Percentiles rank a stretch among this genome's conserved stretches.
Evolutionary conservation across 2,888 invertebrate species (phyloP).

Genomic region (Scaptomyza tumidula): DNA sequence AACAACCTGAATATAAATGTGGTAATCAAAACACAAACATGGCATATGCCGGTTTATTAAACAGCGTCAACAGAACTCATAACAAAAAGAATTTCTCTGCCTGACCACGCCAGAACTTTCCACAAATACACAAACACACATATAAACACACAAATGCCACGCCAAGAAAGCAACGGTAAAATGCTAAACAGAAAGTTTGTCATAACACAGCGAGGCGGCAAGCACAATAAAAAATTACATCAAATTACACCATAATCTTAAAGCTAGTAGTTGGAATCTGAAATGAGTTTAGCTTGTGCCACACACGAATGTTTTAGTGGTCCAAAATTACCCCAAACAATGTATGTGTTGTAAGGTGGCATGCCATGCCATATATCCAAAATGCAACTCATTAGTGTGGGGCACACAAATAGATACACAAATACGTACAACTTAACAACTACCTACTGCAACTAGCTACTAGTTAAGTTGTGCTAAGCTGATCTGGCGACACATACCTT

Average conservation of each 20-base stretch:
- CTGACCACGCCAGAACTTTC: constrained; percentile 55
- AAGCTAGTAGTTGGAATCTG: constrained; percentile 16
- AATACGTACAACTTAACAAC: constrained; percentile 19
- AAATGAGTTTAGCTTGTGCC: constrained; percentile 22
- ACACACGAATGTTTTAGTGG: constrained; percentile 19
- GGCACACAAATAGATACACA: constrained; percentile 31
- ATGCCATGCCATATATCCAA: constrained; percentile 31
- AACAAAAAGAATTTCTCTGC: constrained; percentile 32
- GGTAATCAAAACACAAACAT: constrained; percentile 63
- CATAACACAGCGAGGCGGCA: constrained; percentile 24
- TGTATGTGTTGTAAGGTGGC: constrained; percentile 35
- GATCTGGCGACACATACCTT: constrained; percentile 70
- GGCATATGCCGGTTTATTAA: constrained; percentile 49
- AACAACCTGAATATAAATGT: constrained; percentile 66
- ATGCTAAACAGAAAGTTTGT: constrained; percentile 44
- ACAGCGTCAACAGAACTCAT: constrained; percentile 38
- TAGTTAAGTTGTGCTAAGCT: background rate
- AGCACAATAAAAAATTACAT: constrained; percentile 49
- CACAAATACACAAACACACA: constrained; percentile 20
- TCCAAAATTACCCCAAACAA: constrained; percentile 54
- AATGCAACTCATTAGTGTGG: constrained; percentile 46
- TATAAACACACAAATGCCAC: constrained; percentile 18
- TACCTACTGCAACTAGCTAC: constrained; percentile 13
- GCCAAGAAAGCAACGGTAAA: constrained; percentile 41
- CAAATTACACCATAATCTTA: constrained; percentile 32